A percentile compares a stretch with the other conserved stretches of the same genome.
Evolutionary conservation across 92 coral and sea anemone species (phyloP).

Genomic region (Epizoanthus illoricatus): DNA sequence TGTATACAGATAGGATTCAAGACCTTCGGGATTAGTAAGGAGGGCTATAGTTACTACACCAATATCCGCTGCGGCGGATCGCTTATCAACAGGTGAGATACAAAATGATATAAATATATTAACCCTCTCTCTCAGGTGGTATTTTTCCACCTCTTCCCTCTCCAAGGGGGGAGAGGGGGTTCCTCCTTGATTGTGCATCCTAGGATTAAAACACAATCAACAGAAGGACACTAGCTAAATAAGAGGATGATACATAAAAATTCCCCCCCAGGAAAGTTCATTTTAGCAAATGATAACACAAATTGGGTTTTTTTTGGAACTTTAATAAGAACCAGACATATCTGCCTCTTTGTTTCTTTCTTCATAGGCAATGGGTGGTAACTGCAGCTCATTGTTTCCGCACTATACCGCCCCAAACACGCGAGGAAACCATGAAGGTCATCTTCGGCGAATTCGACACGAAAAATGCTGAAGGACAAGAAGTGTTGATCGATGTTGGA

Average conservation of each 20-base stretch:
- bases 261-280: no score
- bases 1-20: constrained; percentile 18
- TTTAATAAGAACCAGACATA: no score
- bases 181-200: no score
- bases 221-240: no score
- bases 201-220: no score
- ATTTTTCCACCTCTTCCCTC: no score
- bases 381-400: constrained; percentile 59
- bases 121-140: no score
- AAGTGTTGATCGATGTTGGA: constrained; percentile 42
- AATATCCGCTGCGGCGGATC: constrained; percentile 57
- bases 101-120: no score
- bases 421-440: constrained; percentile 24
- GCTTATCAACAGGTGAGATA: constrained; percentile 31
- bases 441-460: constrained; percentile 50
- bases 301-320: no score
- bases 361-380: constrained; percentile 53
- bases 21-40: constrained; percentile 12
- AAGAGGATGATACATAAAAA: no score
- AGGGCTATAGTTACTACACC: constrained; percentile 26
- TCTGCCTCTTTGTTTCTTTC: constrained; percentile 40
- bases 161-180: no score
- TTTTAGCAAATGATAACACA: no score
- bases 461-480: constrained; percentile 46
- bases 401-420: constrained; percentile 11